Conservation (phyloP, 1,140 invertebrate genomes). For the Macrobrachium rosenbergii region DNA sequence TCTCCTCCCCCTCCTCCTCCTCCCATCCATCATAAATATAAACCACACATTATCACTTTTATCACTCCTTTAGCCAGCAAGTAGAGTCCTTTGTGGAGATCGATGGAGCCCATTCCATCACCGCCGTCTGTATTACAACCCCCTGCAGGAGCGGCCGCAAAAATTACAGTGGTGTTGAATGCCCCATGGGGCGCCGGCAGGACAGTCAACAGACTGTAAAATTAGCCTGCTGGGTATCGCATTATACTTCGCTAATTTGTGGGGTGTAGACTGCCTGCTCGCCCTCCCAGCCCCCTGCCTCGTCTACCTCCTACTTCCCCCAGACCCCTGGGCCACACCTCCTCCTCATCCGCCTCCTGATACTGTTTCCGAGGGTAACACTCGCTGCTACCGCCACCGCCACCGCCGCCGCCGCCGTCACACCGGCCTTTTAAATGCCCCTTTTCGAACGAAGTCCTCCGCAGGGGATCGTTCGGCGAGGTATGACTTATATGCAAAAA, state of each 20-base stretch:
- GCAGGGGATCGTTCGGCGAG: background rate
- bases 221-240: constrained; percentile 48
- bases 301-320: too few species aligned
- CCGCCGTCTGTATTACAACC: background rate
- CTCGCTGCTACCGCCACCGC: background rate
- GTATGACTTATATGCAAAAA: too few species aligned
- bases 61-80: background rate
- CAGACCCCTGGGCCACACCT: too few species aligned
- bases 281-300: background rate
- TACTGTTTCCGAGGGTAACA: constrained; percentile 33
- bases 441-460: background rate
- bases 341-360: constrained; percentile 15
- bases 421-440: constrained; percentile 21
- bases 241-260: constrained; percentile 48
- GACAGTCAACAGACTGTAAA: constrained; percentile 46
- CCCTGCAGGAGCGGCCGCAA: constrained; percentile 6
- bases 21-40: too few species aligned
- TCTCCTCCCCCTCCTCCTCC: too few species aligned
- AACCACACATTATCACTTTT: background rate
- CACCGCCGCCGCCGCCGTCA: too few species aligned
- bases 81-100: background rate
- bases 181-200: constrained; percentile 19
- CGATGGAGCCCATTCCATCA: background rate
- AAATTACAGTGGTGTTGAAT: constrained; percentile 25
- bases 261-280: constrained; percentile 17